These are phyloP conservation scores for Semnornis frantzii DNA, from an alignment of 2,113 vertebrate species.

Conservation along the genomic window DNA sequence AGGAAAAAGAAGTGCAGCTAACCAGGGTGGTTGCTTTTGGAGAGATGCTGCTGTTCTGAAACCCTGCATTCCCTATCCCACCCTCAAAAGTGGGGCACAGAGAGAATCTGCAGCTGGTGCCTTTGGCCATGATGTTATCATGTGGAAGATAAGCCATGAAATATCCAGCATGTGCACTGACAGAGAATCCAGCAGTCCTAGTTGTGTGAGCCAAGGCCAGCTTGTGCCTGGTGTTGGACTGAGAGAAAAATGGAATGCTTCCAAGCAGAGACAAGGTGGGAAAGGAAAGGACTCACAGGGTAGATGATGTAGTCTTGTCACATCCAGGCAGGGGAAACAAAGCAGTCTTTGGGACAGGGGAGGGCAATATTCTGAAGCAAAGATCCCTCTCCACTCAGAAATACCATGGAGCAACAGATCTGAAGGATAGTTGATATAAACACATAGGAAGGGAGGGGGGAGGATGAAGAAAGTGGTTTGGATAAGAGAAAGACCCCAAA, in stretches of 20 bases:
- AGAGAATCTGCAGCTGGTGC: neutral
- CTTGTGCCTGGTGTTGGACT: neutral
- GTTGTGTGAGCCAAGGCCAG: neutral
- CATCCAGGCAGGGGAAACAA: neutral
- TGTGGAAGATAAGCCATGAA: neutral
- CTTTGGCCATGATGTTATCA: neutral
- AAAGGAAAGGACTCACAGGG: neutral
- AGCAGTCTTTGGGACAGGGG: neutral
- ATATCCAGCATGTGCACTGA: neutral
- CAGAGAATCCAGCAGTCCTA: neutral
- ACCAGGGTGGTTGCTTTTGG: neutral
- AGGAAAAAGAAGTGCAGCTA: neutral
- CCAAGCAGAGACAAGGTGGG: neutral
- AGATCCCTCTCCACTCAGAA: neutral
- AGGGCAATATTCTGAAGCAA: neutral
- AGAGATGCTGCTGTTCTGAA: neutral
- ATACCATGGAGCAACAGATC: neutral
- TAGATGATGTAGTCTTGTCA: accelerated
- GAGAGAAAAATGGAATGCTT: neutral
- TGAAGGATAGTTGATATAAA: neutral
- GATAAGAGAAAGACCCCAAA: neutral
- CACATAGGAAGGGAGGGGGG: neutral
- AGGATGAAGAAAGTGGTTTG: neutral
- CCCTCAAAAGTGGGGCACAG: neutral
- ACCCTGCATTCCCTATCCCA: neutral